These are phyloP conservation scores for Spondyliosoma cantharus DNA, from an alignment of 2,797 vertebrate species.

Conservation along the genomic window DNA sequence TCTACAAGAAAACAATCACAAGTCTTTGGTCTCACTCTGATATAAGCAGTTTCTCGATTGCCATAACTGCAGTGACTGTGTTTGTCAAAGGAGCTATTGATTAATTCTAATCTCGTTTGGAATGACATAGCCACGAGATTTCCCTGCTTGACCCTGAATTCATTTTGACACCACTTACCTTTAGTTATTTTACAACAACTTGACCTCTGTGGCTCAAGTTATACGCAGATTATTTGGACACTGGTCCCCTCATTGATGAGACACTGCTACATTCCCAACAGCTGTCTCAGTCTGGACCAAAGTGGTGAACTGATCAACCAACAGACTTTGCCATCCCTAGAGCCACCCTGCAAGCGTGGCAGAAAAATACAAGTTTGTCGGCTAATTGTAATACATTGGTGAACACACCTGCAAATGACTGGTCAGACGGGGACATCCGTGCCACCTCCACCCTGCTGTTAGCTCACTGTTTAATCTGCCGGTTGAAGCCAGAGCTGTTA, in stretches of 20 bases:
- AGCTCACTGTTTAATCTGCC: not conserved
- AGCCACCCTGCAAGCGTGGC: not conserved
- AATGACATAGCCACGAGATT: slow-evolving; percentile 14
- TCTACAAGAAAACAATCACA: slow-evolving; percentile 4
- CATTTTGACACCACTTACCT: slow-evolving; percentile 6
- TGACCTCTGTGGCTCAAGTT: not conserved
- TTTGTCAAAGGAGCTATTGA: slow-evolving; percentile 43
- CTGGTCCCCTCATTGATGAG: not conserved
- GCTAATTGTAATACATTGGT: not conserved
- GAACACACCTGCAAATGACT: not conserved
- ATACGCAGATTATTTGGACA: not conserved
- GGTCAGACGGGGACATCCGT: not conserved
- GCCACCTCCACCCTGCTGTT: not conserved
- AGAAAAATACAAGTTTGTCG: not conserved
- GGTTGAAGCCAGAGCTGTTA: too few relatives aligned
- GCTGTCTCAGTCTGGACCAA: not conserved
- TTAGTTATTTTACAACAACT: not conserved
- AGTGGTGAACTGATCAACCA: too few relatives aligned
- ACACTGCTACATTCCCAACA: not conserved
- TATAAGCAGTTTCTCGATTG: slow-evolving; percentile 3
- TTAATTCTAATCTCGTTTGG: slow-evolving; percentile 33
- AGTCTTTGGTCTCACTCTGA: not conserved
- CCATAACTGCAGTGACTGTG: slow-evolving; percentile 10
- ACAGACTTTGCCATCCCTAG: not conserved
- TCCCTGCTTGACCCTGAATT: slow-evolving; percentile 20